A percentile compares a stretch with the other conserved stretches of the same genome.
These are phyloP conservation scores for Rynchops niger DNA, from an alignment of 2,113 vertebrate species.

Conservation along the genomic window DNA sequence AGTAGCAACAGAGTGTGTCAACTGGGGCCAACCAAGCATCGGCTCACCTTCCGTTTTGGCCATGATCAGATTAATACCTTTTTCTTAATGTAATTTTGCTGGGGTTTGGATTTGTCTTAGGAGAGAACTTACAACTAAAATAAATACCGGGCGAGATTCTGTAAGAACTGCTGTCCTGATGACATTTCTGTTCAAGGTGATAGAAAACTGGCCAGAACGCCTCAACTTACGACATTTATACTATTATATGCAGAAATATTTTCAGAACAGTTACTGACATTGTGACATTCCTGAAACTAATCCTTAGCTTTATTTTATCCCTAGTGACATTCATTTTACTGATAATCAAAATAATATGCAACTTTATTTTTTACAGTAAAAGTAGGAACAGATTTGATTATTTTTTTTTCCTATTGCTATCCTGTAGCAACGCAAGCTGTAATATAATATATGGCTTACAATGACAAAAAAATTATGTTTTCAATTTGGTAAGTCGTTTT, in stretches of 20 bases:
- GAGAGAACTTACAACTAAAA: neutral
- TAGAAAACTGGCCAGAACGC: neutral
- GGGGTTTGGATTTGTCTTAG: neutral
- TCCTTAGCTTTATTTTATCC: neutral
- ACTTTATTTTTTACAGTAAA: neutral
- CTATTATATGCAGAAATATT: neutral
- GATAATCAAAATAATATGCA: neutral
- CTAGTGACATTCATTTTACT: neutral
- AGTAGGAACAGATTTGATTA: neutral
- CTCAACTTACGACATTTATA: neutral
- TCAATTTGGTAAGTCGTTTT: slow-evolving; percentile 33
- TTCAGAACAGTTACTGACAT: neutral
- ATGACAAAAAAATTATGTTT: slow-evolving; percentile 49
- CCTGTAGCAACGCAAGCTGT: neutral
- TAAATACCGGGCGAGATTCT: neutral
- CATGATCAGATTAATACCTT: neutral
- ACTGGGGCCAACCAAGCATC: neutral
- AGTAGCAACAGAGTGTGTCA: neutral
- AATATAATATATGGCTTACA: neutral
- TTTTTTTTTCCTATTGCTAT: neutral
- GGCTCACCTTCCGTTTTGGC: neutral
- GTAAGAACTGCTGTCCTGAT: neutral
- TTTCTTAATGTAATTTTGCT: neutral
- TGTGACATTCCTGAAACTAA: neutral
- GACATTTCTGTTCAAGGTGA: neutral